phyloP scores from a whole-genome alignment of 2,888 invertebrate genomes.

The Xestia sexstrigata region DNA sequence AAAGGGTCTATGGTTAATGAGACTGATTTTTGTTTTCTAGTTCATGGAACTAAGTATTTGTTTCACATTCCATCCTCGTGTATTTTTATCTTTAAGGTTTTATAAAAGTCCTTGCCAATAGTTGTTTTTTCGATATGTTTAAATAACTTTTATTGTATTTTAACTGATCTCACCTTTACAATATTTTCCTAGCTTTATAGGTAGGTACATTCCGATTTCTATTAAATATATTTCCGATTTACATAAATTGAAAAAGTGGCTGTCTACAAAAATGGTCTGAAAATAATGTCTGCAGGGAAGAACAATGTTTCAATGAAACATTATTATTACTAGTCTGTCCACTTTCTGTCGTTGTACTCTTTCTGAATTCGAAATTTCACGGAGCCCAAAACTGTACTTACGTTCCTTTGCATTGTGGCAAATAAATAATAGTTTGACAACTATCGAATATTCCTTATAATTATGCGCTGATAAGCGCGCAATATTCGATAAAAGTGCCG shows the following conservation, averaged over 20 bases:
- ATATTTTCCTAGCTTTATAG: neutral
- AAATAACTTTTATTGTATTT: neutral
- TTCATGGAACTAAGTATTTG: conserved; percentile 57
- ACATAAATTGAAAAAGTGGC: neutral
- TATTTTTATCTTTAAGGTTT: conserved; percentile 11
- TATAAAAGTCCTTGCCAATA: neutral
- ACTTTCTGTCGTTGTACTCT: neutral
- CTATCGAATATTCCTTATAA: conserved; percentile 10
- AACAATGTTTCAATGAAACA: neutral
- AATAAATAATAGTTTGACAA: neutral
- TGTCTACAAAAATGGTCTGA: neutral
- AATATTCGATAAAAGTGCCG: neutral
- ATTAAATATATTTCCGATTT: neutral
- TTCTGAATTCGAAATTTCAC: neutral
- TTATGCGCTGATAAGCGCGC: neutral
- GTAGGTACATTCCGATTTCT: neutral
- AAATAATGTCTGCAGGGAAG: neutral
- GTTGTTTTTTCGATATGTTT: neutral
- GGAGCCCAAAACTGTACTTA: conserved; percentile 15
- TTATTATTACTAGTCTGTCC: neutral
- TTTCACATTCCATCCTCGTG: conserved; percentile 43
- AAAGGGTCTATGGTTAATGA: conserved; percentile 71
- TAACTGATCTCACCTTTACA: neutral
- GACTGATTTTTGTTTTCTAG: conserved; percentile 76
- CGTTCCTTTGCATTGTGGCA: neutral